Percentiles rank a stretch among this genome's conserved stretches.
Evolutionary conservation across 2,888 invertebrate genomes (phyloP).

Genomic region (Caenorhabditis sulstoni): DNA sequence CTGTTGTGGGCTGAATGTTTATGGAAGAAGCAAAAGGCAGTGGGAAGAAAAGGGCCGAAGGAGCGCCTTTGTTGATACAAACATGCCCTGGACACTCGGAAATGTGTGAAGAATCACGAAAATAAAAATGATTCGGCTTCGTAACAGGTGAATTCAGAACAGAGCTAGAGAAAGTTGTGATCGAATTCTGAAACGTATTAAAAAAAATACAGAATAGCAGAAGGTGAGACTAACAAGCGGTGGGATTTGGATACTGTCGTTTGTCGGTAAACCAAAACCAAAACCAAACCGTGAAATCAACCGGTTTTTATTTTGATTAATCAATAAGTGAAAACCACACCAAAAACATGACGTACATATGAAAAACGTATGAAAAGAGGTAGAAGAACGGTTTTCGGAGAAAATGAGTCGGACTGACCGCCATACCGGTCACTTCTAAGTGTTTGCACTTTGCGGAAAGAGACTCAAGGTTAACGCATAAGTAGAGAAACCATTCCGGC

Average conservation of each 20-base stretch:
- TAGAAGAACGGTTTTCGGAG: conserved; percentile 19
- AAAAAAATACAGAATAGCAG: too few species aligned
- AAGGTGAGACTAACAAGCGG: too few species aligned
- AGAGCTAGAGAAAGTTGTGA: too few species aligned
- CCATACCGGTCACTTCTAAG: conserved; percentile 53
- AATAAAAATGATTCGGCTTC: too few species aligned
- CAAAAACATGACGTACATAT: background rate
- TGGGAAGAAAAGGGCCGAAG: conserved; percentile 4
- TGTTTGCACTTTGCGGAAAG: conserved; percentile 52
- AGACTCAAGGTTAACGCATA: conserved; percentile 53
- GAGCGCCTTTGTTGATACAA: conserved; percentile 44
- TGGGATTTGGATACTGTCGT: too few species aligned
- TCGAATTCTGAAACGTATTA: too few species aligned
- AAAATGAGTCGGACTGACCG: conserved; percentile 36
- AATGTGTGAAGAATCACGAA: background rate
- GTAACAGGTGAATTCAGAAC: too few species aligned
- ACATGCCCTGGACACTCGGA: conserved; percentile 6
- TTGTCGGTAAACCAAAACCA: background rate
- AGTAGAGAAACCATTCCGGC: conserved; percentile 2
- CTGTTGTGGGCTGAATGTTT: conserved; percentile 23
- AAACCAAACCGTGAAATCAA: conserved; percentile 19
- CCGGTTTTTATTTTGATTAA: conserved; percentile 8
- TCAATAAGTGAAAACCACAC: background rate
- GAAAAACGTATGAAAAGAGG: conserved; percentile 10
- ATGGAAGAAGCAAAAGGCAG: conserved; percentile 11